These are phyloP conservation scores for Azemiops feae DNA, from an alignment of 2,113 vertebrate genomes.

Conservation along the genomic window DNA sequence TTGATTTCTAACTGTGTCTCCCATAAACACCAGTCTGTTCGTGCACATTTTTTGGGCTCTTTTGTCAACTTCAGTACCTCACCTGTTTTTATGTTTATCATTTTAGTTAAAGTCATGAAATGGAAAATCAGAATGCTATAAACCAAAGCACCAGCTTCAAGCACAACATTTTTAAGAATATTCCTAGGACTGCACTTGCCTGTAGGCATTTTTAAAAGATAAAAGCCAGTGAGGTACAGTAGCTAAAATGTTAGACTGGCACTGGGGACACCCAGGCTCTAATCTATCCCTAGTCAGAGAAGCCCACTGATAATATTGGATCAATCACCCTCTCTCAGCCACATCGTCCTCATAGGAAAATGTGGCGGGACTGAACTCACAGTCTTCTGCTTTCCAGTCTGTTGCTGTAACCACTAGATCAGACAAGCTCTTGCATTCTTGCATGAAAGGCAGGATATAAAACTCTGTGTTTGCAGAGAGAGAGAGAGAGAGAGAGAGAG, in stretches of 20 bases:
- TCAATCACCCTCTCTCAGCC: background rate
- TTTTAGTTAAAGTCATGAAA: background rate
- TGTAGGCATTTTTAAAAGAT: background rate
- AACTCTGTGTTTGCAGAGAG: background rate
- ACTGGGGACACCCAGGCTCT: background rate
- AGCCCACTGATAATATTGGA: background rate
- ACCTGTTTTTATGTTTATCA: background rate
- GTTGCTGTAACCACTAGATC: no score
- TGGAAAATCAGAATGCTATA: background rate
- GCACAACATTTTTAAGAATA: background rate
- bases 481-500: accelerated
- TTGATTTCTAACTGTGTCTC: background rate
- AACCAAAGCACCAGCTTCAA: background rate
- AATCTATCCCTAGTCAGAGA: background rate
- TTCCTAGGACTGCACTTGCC: background rate
- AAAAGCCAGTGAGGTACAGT: background rate
- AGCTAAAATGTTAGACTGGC: background rate
- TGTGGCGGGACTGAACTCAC: no score
- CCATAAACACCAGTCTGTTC: background rate
- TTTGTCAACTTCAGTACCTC: background rate
- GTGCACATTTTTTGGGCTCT: background rate
- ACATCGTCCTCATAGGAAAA: background rate
- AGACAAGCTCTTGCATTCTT: no score
- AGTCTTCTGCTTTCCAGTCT: no score
- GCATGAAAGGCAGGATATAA: background rate